These are phyloP conservation scores for Hedya salicella DNA, from an alignment of 2,888 invertebrate genomes.

Conservation along the genomic window DNA sequence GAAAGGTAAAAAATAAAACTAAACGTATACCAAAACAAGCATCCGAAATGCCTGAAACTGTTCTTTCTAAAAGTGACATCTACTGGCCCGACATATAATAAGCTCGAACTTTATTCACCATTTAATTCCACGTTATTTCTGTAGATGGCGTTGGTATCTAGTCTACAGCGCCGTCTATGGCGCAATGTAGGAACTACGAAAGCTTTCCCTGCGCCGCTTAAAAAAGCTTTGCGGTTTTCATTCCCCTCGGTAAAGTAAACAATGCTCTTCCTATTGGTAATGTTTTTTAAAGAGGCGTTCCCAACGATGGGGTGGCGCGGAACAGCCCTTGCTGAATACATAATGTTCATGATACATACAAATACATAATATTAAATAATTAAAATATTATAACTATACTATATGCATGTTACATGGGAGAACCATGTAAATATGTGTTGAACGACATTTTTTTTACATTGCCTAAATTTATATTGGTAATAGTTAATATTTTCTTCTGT, in stretches of 20 bases:
- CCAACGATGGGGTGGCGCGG: conserved; percentile 67
- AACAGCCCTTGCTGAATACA: conserved; percentile 32
- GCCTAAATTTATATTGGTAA: no score
- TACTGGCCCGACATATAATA: not conserved
- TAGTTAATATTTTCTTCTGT: no score
- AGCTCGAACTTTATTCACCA: not conserved
- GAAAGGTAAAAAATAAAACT: no score
- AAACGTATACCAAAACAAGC: no score
- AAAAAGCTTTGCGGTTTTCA: conserved; percentile 49
- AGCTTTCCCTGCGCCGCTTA: conserved; percentile 41
- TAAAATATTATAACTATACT: no score
- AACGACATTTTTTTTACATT: no score
- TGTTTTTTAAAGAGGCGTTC: conserved; percentile 59
- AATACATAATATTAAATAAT: not conserved
- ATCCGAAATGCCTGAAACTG: not conserved
- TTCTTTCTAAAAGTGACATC: conserved; percentile 19
- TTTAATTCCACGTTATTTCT: not conserved
- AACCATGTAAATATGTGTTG: no score
- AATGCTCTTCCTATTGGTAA: conserved; percentile 45
- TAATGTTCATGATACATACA: not conserved
- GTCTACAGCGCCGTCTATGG: conserved; percentile 60
- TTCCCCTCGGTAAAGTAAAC: conserved; percentile 47
- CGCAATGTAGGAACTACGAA: conserved; percentile 48
- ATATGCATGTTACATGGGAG: no score
- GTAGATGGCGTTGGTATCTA: conserved; percentile 55